Evolutionary conservation across 2,113 vertebrate genomes (phyloP), one percentile per base, ranked within the genome.

Genomic region (Tetrax tetrax): DNA sequence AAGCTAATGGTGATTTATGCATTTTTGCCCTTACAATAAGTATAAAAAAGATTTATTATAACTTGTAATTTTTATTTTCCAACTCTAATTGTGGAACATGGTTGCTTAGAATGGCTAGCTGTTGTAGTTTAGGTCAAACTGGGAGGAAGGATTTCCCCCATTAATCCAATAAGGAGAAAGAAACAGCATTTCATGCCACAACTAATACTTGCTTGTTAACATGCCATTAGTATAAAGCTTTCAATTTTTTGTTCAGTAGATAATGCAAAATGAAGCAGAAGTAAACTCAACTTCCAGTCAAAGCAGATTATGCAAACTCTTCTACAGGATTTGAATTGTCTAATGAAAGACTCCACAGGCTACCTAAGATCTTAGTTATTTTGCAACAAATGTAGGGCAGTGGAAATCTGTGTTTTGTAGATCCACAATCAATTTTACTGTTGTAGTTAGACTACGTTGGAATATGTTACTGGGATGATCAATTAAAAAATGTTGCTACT

Each of bases 181-280:
- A 88, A 93, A 92, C 63, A 63, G 53, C 17, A 71, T 75, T 93
- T 83, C 13, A 23, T 51, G 48, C 21, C 59, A 33, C 61, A 57
- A 64, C 48, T 95, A 93, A 94, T 93, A 70, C 38, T 79, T 33
- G 21, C 76, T 96, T 83, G 71, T 92, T 94, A 96, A 87, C 31
- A 64, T 70, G 31, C 59, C 54, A 74, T 96, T 97, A 91, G 57
- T 43, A 33, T 61, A 64, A 41, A 71, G 28, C 28, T 38, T 88
- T 89, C 71, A 15, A 64, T 51, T 94, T 86, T 89, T 85, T 81
- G 41, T 89, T 79, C 65, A 70, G 72, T 65, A 74, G 78, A 87
- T 75, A 74, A 81, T 43, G 68, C 45, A 33, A 71, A 95, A 68
- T 57, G 33, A 74, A 53, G 83, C 71, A 83, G 80, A 77, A 87